A percentile compares a stretch with the other conserved stretches of the same genome.
Conservation (phyloP, 2,888 invertebrate genomes). For the Epirrita christyi region DNA sequence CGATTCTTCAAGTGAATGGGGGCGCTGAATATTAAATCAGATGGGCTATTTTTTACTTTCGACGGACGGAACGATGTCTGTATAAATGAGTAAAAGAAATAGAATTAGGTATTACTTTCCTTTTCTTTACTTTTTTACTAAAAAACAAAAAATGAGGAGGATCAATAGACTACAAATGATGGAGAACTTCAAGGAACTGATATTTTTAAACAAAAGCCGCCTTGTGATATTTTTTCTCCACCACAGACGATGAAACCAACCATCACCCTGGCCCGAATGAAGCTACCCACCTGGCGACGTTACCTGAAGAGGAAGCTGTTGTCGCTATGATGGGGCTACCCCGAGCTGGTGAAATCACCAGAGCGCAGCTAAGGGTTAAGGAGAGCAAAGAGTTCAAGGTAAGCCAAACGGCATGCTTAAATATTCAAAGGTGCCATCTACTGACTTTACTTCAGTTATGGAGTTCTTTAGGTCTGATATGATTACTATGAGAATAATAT, state of each 20-base stretch:
- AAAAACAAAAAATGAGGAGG: too few relatives aligned
- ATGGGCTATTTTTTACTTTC: too few relatives aligned
- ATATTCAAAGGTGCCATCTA: not conserved
- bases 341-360: slow-evolving; percentile 93
- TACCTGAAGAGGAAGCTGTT: slow-evolving; percentile 89
- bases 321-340: slow-evolving; percentile 96
- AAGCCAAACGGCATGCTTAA: slow-evolving; percentile 24
- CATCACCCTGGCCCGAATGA: slow-evolving; percentile 59
- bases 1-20: slow-evolving; percentile 32
- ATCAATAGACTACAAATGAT: too few relatives aligned
- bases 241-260: slow-evolving; percentile 63
- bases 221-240: slow-evolving; percentile 26
- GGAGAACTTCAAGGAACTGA: not conserved
- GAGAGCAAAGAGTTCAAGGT: slow-evolving; percentile 99
- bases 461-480: too few relatives aligned
- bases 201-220: slow-evolving; percentile 3
- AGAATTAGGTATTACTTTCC: too few relatives aligned
- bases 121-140: too few relatives aligned
- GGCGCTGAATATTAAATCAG: slow-evolving; percentile 27
- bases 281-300: slow-evolving; percentile 73
- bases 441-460: too few relatives aligned
- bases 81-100: too few relatives aligned
- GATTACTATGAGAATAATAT: too few relatives aligned
- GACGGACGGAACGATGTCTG: too few relatives aligned
- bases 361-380: slow-evolving; percentile 95